A percentile compares a stretch with the other conserved stretches of the same genome.
Evolutionary conservation across 2,113 vertebrate genomes (phyloP).

Genomic region (Pollachius pollachius): DNA sequence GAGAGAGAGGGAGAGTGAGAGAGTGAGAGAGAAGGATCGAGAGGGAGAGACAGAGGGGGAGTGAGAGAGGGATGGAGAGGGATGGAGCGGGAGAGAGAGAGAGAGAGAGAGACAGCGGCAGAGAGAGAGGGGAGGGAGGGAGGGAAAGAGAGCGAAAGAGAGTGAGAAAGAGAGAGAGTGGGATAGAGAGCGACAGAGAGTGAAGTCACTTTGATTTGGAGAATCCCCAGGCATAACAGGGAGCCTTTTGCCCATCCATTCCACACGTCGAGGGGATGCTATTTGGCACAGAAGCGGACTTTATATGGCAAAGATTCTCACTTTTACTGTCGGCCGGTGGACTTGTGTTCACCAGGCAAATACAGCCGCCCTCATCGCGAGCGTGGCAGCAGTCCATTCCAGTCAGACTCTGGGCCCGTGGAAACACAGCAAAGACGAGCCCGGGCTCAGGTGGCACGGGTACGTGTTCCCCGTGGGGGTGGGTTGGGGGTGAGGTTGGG

Average conservation of each 20-base stretch:
- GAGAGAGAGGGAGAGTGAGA: too few relatives aligned
- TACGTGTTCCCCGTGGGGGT: conserved; percentile 46
- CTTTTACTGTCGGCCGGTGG: conserved; percentile 7
- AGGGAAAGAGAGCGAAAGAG: too few relatives aligned
- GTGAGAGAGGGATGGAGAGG: too few relatives aligned
- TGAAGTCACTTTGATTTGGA: too few relatives aligned
- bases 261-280: conserved; percentile 6
- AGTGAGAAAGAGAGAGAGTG: too few relatives aligned
- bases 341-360: conserved; percentile 39
- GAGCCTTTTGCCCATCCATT: not conserved
- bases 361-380: conserved; percentile 36
- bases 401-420: conserved; percentile 35
- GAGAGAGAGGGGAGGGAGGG: too few relatives aligned
- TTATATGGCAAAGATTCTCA: not conserved
- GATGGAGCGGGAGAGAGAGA: too few relatives aligned
- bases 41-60: too few relatives aligned
- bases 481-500: conserved; percentile 45
- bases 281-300: conserved; percentile 3
- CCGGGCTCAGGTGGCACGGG: conserved; percentile 56
- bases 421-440: conserved; percentile 30
- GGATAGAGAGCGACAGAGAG: too few relatives aligned
- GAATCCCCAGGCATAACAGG: not conserved
- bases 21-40: too few relatives aligned
- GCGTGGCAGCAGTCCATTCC: conserved; percentile 15
- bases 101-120: too few relatives aligned